These are phyloP conservation scores for Syrphus vitripennis DNA, from an alignment of 2,888 invertebrate species.

Conservation along the genomic window DNA sequence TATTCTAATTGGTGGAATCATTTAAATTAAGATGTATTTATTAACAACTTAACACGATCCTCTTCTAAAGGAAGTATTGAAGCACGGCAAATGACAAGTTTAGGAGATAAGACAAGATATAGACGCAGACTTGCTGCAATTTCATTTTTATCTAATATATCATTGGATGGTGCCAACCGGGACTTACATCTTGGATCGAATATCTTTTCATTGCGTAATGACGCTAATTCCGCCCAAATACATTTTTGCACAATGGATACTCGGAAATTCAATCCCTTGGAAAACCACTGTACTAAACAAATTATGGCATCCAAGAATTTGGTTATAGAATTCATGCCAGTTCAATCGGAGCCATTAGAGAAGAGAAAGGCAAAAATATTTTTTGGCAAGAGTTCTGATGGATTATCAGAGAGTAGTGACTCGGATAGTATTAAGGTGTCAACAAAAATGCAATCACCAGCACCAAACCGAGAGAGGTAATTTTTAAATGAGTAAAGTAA, in stretches of 20 bases:
- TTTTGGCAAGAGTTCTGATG: conserved; percentile 80
- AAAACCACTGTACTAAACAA: conserved; percentile 75
- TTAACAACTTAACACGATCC: background rate
- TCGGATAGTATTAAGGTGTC: conserved; percentile 88
- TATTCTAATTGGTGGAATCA: background rate
- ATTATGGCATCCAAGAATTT: conserved; percentile 80
- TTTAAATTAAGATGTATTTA: background rate
- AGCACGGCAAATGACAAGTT: conserved; percentile 79
- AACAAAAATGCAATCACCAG: conserved; percentile 82
- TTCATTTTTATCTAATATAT: conserved; percentile 97
- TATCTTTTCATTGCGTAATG: conserved; percentile 76
- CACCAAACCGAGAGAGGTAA: conserved; percentile 85
- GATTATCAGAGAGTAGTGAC: conserved; percentile 87
- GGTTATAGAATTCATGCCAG: conserved; percentile 80
- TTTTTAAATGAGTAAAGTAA: background rate
- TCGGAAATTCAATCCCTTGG: background rate
- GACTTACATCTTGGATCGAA: conserved; percentile 85
- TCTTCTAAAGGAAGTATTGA: background rate
- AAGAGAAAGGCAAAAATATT: conserved; percentile 80
- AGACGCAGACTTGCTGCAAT: conserved; percentile 94
- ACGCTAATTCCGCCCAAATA: conserved; percentile 72
- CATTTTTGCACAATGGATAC: conserved; percentile 47
- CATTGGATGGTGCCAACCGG: conserved; percentile 93
- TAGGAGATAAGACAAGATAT: conserved; percentile 84
- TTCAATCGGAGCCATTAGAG: conserved; percentile 75